These are phyloP conservation scores for Meloe dianella DNA, from an alignment of 2,888 invertebrate species.

Conservation along the genomic window DNA sequence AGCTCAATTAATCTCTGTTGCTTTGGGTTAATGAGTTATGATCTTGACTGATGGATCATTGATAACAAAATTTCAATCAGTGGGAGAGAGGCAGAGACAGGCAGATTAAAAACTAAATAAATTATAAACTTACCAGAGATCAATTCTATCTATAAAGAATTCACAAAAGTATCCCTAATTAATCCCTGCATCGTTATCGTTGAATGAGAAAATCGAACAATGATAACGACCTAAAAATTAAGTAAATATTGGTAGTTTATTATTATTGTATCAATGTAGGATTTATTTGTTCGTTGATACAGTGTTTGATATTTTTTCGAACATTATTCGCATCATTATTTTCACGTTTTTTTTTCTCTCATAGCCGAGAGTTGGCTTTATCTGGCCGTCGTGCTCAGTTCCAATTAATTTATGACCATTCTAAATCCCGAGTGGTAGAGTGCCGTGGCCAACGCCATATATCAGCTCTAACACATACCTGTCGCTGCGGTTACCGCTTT, in stretches of 20 bases:
- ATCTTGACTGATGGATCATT: constrained; percentile 13
- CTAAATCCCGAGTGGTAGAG: constrained; percentile 17
- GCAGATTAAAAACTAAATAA: background rate
- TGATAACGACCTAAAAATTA: background rate
- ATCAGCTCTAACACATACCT: constrained; percentile 7
- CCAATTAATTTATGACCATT: constrained; percentile 19
- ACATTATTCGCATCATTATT: background rate
- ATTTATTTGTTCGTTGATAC: background rate
- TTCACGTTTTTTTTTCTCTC: background rate
- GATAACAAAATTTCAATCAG: background rate
- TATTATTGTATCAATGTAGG: background rate
- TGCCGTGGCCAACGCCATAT: constrained; percentile 4
- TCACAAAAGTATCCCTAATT: background rate
- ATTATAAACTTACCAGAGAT: background rate
- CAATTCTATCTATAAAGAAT: background rate
- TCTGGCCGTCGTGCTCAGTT: constrained; percentile 11
- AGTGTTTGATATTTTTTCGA: background rate
- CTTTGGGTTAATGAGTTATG: constrained; percentile 16
- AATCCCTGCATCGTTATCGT: background rate
- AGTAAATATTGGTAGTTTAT: constrained; percentile 5
- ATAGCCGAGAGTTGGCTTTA: background rate
- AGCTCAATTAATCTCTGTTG: constrained; percentile 14
- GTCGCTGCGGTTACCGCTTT: background rate
- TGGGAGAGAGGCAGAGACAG: background rate
- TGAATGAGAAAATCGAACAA: background rate